phyloP scores from a whole-genome alignment of 1,140 invertebrate genomes.

The Holcopasites calliopsidis region DNA sequence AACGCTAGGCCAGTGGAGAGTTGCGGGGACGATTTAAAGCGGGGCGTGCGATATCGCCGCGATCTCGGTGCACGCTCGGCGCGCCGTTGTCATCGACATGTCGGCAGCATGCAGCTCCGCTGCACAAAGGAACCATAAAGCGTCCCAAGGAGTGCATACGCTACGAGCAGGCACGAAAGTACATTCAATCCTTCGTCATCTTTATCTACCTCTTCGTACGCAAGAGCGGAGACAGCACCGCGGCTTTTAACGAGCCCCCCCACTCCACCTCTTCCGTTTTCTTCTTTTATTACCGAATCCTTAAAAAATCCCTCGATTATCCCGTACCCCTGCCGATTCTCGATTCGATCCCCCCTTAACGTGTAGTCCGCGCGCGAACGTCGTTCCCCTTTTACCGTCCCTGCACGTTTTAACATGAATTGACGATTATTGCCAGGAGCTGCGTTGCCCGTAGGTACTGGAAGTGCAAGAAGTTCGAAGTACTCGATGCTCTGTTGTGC shows the following conservation, averaged over 20 bases:
- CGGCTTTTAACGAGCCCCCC: constrained; percentile 32
- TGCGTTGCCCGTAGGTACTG: constrained; percentile 37
- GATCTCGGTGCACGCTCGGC: constrained; percentile 45
- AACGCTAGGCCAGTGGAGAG: not conserved
- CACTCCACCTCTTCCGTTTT: not conserved
- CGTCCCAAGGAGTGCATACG: constrained; percentile 56
- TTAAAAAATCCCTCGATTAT: constrained; percentile 5
- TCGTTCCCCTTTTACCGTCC: not conserved
- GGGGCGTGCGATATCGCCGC: constrained; percentile 42
- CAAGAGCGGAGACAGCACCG: not conserved
- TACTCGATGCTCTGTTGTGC: constrained; percentile 57
- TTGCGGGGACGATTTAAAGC: constrained; percentile 33
- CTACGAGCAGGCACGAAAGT: constrained; percentile 56
- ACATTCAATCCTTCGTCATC: constrained; percentile 51
- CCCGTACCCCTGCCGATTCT: constrained; percentile 21
- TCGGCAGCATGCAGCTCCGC: constrained; percentile 47
- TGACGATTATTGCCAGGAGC: constrained; percentile 60
- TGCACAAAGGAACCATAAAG: constrained; percentile 64
- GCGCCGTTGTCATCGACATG: constrained; percentile 45
- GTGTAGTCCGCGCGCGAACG: constrained; percentile 34
- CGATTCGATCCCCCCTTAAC: constrained; percentile 46
- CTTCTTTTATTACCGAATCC: constrained; percentile 1
- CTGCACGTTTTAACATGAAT: constrained; percentile 51
- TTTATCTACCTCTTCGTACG: constrained; percentile 42
- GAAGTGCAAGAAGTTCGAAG: constrained; percentile 47